These are phyloP conservation scores for Drosophila robusta DNA, from an alignment of 2,888 invertebrate genomes.

Conservation along the genomic window DNA sequence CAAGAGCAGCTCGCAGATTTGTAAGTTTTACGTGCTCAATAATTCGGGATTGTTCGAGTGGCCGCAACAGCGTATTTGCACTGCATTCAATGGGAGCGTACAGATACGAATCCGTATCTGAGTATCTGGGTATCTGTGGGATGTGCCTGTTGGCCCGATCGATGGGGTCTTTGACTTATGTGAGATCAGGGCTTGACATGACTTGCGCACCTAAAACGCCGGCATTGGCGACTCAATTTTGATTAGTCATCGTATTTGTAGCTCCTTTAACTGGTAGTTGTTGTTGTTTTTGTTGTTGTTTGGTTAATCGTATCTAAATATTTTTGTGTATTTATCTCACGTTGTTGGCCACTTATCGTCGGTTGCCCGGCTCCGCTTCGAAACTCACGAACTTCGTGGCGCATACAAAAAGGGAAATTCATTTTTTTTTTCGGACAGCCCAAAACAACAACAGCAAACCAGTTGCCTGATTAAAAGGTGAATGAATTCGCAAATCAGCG, in stretches of 20 bases:
- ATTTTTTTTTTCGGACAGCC: constrained; percentile 48
- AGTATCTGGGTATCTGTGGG: constrained; percentile 18
- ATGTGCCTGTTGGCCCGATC: constrained; percentile 9
- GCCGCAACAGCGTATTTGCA: constrained; percentile 33
- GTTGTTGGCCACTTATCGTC: constrained; percentile 63
- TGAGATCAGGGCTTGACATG: constrained; percentile 37
- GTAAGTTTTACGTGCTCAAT: constrained; percentile 52
- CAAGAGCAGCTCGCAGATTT: constrained; percentile 37
- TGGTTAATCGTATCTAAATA: constrained; percentile 65
- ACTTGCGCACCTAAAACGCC: constrained; percentile 24
- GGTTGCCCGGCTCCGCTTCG: constrained; percentile 26
- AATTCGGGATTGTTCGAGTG: constrained; percentile 30
- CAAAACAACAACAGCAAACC: constrained; percentile 45
- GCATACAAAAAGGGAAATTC: constrained; percentile 78
- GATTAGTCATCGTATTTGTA: constrained; percentile 69
- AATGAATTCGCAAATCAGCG: constrained; percentile 66
- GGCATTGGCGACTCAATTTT: constrained; percentile 51
- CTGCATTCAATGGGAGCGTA: constrained; percentile 38
- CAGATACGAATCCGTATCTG: constrained; percentile 8
- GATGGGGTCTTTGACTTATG: constrained; percentile 50
- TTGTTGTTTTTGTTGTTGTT: constrained; percentile 36
- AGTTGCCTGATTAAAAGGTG: constrained; percentile 78
- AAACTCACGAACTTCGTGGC: constrained; percentile 65
- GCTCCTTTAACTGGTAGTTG: constrained; percentile 39
- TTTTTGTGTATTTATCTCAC: constrained; percentile 75